Evolutionary conservation across 2,888 invertebrate species (phyloP), one percentile per base, ranked within the genome.

Genomic region (Linnaemya tessellans): DNA sequence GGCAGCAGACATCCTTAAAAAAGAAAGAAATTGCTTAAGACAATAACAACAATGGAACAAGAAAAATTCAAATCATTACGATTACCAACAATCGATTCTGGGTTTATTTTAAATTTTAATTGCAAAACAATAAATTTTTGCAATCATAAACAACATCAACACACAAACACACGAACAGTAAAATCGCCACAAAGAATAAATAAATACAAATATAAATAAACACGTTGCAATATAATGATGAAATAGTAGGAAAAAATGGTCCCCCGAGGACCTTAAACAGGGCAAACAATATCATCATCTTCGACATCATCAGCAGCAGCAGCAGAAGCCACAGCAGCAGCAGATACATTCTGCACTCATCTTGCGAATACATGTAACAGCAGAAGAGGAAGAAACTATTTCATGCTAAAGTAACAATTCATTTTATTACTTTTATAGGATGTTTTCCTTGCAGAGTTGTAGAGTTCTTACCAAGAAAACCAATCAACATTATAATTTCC

Each of bases 401-500:
- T 80, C 67, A 73, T 84, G 77, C 65, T 65, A 46, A 84, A 71
- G 58, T 74, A 80, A 80, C 80, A 84, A 77, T 77, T 84, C 62
- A 84, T 80, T 77, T 70, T 77, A 56, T 74, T 62, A 30, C 70
- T 64, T 73, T 68, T 54, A 62, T 65, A 43, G 25, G 58, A 60
- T 41, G 51, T 77, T 68, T 51, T 58, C 18, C 38, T 70, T n/a
- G 22, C 10, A n/a, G 56, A 41, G 56, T 49, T 73, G n/a, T 8
- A 51, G 15, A 51, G n/a, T 22, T 67, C 30, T 80, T 46, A 70
- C 62, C 64, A 64, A 71, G 82, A 88, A 88, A 88, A 87, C 87
- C 88, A 88, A 88, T 88, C 88, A 88, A 86, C 86, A 87, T 87
- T 87, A 87, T 87, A 87, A 88, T 88, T 88, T 87, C 86, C 88